Evolutionary conservation across 1,140 invertebrate species (phyloP), one percentile per base, ranked within the genome.

Genomic region (Tetragnatha versicolor): DNA sequence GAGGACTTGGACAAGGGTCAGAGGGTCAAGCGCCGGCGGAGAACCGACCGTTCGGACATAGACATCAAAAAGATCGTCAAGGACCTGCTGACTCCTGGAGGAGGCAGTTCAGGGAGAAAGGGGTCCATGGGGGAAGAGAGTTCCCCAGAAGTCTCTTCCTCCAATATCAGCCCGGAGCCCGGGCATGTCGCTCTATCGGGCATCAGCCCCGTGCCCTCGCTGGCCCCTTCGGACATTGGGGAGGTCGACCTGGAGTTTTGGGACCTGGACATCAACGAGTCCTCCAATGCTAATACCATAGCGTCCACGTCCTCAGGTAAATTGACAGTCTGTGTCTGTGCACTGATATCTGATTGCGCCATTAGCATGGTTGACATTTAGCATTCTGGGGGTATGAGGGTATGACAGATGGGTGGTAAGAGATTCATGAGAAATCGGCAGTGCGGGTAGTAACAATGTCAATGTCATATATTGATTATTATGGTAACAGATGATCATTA

Each of bases 231-330:
- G 9, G 88, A 89, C 58, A 87, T 90, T 84, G 86, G 92, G 84
- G 87, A 92, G 83, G 90, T 91, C 65, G 92, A 93, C 80, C 87
- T 94, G 53, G 93, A 94, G 81, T 88, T 94, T 73, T 95, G 93
- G 93, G 91, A 93, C 79, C 89, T 90, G 60, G 89, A 90, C 83
- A 84, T 89, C 35, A 81, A 81, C 47, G 82, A 82, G 49, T 81
- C 78, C 10, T 79, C 78, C 5, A 63, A 72, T 31, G 78, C 66
- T 17, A 70, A 79, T 31, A 78, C 76, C 33, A 69, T 78, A 12
- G 76, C 76, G 4, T 72, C 66, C 45, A 63, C 68, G 0, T 82
- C 51, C 2, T 82, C 80, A 81, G 82, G 82, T 82, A 81, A 77
- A n/a, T 42, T 65, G 7, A 45, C 7, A 17, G 39, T 17, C 39